These are phyloP conservation scores for Amiota mariae DNA, from an alignment of 2,888 invertebrate species.

Conservation along the genomic window DNA sequence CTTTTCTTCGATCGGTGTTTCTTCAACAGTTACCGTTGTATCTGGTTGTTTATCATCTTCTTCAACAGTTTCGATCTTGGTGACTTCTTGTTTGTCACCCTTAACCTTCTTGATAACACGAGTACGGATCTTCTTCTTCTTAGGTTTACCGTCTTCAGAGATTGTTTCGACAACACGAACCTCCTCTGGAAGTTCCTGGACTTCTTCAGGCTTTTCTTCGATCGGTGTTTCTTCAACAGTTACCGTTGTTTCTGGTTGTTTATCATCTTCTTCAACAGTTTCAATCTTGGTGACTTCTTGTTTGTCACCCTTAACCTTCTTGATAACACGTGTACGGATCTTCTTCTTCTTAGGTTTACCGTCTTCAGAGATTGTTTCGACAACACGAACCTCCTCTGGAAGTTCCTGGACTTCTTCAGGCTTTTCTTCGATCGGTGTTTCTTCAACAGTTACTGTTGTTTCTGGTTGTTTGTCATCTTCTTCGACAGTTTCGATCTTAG, in stretches of 20 bases:
- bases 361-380: conserved; percentile 31
- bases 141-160: conserved; percentile 61
- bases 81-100: conserved; percentile 63
- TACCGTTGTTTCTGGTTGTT: conserved; percentile 40
- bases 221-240: conserved; percentile 56
- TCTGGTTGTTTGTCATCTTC: conserved; percentile 33
- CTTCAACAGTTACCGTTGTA: conserved; percentile 62
- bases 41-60: conserved; percentile 63
- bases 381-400: conserved; percentile 32
- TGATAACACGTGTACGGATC: conserved; percentile 33
- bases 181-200: conserved; percentile 34
- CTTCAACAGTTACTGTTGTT: conserved; percentile 31
- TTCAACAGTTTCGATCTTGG: conserved; percentile 59
- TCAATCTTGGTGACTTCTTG: conserved; percentile 35
- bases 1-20: conserved; percentile 31
- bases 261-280: conserved; percentile 35
- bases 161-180: conserved; percentile 64
- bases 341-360: conserved; percentile 30
- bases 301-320: conserved; percentile 31
- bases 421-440: conserved; percentile 26
- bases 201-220: conserved; percentile 41
- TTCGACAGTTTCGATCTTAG: conserved; percentile 35
- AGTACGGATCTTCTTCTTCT: conserved; percentile 60
- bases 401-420: conserved; percentile 26
- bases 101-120: too few species aligned